Base-by-base conservation (phyloP, 2,797 vertebrate species). In the Netta rufina region DNA sequence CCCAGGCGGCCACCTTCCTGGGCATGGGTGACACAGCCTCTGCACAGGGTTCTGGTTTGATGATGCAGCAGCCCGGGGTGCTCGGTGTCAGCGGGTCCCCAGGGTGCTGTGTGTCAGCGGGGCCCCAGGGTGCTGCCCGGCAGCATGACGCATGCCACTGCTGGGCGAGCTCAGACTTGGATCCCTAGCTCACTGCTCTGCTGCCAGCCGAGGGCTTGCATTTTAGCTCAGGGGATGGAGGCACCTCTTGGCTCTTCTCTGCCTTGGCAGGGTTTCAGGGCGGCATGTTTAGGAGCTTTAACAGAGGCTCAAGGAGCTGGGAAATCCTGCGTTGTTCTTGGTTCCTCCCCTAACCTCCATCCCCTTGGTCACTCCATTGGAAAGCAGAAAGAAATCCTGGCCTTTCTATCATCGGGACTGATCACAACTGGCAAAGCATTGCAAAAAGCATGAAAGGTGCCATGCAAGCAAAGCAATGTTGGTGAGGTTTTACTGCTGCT, bases 401-500 rank as follows among this genome's bases (percentile, higher is more conserved):
- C 39, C 51, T 47, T 33, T 45, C 24, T 18, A 2, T n/a, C 11
- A 3, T 9, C 58, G 13, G 12, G 54, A 32, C 61, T 36, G 43
- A 28, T 53, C 24, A 47, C 20, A 61, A 33, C 15, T 28, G 24
- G 64, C n/a, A 67, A 76, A 49, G 56, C 49, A 15, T 2, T 21
- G 47, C 5, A 39, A 65, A 67, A 65, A 1, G 25, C 62, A 11
- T 1, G 8, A 77, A 56, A 47, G 6, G 3, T 1, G 4, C 73
- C 57, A 21, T 0, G 9, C 8, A 58, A 72, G 11, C 15, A 5
- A 6, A 57, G 5, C 2, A 2, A 3, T 0, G 0, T 22, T 0
- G 0, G 61, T 32, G 30, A 21, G 14, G 5, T 81, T 84, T n/a
- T n/a, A 74, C 39, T 0, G 0, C 36, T 45, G 76, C 53, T 82